Evolutionary conservation across 2,113 vertebrate species (phyloP), one percentile per base, ranked within the genome.

Genomic region (Myotis brandtii): DNA sequence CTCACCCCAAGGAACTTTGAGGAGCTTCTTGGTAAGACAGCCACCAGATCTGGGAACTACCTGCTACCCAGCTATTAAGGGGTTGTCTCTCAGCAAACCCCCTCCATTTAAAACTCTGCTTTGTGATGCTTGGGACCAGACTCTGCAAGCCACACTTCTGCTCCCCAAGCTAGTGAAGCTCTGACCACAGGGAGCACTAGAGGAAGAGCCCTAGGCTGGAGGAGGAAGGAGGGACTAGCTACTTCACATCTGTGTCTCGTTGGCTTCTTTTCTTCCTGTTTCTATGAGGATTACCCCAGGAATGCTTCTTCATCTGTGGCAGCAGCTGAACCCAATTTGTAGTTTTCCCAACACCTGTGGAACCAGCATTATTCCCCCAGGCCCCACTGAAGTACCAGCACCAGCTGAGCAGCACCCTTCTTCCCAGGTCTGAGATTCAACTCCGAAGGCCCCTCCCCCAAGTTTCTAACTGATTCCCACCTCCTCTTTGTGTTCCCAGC

Each of bases 181-280:
- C 25, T 50, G 43, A 6, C 27, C 18, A 3, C 0, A 3, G 10
- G 27, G 52, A 34, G 37, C 8, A 32, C 25, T 4, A 12, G n/a
- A 40, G 52, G 27, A 30, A 52, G 80, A 62, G 12, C 2, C 4
- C 3, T 23, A 9, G 72, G 34, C 62, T 30, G 21, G 34, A 92
- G 66, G 37, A 43, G 23, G 21, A 34, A 64, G 30, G 34, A 48
- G 30, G 12, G n/a, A 3, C 2, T 7, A 13, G 18, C 5, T 37
- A 1, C 18, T 54, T 52, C 6, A 6, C 11, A 5, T 13, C 18
- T 52, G 21, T 46, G 54, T 59, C 79, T 32, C 0, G 0, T 21
- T 21, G 46, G 21, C 80, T n/a, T 27, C 18, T 37, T 79, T 67
- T 40, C 40, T 84, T 85, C 48, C 54, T 43, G 21, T 46, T 70